These are phyloP conservation scores for Polydrusus tereticollis DNA, from an alignment of 2,888 invertebrate genomes.

Conservation along the genomic window DNA sequence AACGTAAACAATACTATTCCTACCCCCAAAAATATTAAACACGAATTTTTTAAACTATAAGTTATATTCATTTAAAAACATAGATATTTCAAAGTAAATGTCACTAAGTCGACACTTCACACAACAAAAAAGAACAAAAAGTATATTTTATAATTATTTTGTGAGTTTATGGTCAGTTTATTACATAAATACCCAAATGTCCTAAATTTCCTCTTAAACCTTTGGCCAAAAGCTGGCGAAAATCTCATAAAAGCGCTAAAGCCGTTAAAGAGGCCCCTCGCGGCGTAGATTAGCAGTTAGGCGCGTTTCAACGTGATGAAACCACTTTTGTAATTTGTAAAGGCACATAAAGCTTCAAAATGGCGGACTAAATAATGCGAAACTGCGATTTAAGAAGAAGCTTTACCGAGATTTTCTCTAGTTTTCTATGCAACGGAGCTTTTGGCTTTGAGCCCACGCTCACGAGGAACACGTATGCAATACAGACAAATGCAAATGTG, in stretches of 20 bases:
- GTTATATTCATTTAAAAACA: too few species aligned
- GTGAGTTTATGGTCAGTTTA: constrained; percentile 15
- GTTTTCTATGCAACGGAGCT: constrained; percentile 54
- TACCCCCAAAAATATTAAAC: too few species aligned
- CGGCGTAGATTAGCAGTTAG: constrained; percentile 51
- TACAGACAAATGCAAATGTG: constrained; percentile 64
- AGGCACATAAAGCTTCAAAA: constrained; percentile 53
- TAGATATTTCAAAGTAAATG: too few species aligned
- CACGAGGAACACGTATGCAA: constrained; percentile 51
- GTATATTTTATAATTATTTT: too few species aligned
- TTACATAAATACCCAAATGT: constrained; percentile 17
- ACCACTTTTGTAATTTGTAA: constrained; percentile 56
- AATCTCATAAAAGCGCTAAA: constrained; percentile 46
- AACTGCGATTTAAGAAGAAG: constrained; percentile 55
- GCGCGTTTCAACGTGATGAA: constrained; percentile 52
- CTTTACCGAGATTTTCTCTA: constrained; percentile 38
- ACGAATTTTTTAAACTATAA: too few species aligned
- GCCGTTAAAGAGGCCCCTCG: constrained; percentile 47
- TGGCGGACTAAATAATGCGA: constrained; percentile 56
- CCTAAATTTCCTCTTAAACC: constrained; percentile 24
- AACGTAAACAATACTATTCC: too few species aligned
- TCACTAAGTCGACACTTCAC: too few species aligned
- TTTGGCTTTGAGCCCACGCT: constrained; percentile 51
- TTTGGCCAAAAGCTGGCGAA: constrained; percentile 26
- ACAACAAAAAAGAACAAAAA: too few species aligned